Evolutionary conservation across 64 coral and sea anemone species (phyloP).

Genomic region (Montipora cactus): DNA sequence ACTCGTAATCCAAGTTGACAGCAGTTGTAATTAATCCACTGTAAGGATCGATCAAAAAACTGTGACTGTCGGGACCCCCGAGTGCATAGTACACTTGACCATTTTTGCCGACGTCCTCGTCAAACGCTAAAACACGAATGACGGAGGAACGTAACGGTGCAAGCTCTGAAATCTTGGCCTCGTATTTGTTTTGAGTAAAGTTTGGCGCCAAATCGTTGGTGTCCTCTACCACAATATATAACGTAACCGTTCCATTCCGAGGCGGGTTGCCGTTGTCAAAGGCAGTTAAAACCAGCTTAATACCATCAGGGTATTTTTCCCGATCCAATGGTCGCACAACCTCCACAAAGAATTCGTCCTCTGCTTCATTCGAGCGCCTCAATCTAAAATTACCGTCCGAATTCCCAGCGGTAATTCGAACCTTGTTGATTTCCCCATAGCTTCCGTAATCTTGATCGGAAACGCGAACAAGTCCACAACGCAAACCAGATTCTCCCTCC

Average conservation of each 20-base stretch:
- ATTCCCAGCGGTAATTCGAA: constrained; percentile 61
- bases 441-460: constrained; percentile 60
- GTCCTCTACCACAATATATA: constrained; percentile 50
- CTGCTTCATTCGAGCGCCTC: constrained; percentile 4
- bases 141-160: constrained; percentile 47
- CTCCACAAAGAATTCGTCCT: constrained; percentile 15
- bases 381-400: constrained; percentile 32
- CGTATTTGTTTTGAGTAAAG: constrained; percentile 46
- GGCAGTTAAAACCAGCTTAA: constrained; percentile 58
- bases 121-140: constrained; percentile 53
- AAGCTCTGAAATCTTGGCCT: constrained; percentile 56
- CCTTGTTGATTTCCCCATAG: constrained; percentile 56
- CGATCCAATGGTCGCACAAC: constrained; percentile 52
- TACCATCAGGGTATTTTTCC: constrained; percentile 10
- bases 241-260: constrained; percentile 32
- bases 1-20: constrained; percentile 66
- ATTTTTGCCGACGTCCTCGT: constrained; percentile 70
- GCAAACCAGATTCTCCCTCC: constrained; percentile 56
- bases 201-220: constrained; percentile 78
- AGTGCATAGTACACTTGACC: constrained; percentile 65
- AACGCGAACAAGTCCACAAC: constrained; percentile 38
- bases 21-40: constrained; percentile 71
- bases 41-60: constrained; percentile 62
- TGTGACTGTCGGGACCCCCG: constrained; percentile 46
- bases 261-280: constrained; percentile 75